Base-by-base conservation (phyloP, 2,113 vertebrate species). In the Dasyurus viverrinus region DNA sequence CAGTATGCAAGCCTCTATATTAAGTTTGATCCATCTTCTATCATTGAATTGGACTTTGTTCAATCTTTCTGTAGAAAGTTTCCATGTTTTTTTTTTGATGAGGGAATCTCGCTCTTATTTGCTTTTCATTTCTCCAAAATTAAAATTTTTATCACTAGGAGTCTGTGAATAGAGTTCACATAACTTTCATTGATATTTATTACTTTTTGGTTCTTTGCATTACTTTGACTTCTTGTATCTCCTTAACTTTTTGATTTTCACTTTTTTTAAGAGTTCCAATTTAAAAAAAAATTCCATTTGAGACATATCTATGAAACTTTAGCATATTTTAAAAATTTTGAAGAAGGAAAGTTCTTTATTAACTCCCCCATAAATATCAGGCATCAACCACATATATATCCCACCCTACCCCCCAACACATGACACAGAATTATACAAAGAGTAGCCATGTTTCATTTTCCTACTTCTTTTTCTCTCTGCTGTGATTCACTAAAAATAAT, bases 191-290 rank as follows among this genome's bases (percentile, higher is more conserved):
- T 84, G 19, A 42, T 8, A 84, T 84, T 42, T 42, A 84, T 84
- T 84, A 84, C 5, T 84, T 84, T 42, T 42, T 84, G 48, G 36
- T 76, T 42, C 19, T 84, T 42, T 42, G 36, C 3, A 54, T 54
- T 54, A 54, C 54, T 54, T 54, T 54, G 54, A 54, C 57, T 94
- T 3, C n/a, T 23, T 91, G 6, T 50, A 93, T 89, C 76, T 97
- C 89, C 91, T 91, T 95, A 95, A 90, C 50, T 52, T 52, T 52
- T 52, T 52, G 50, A 52, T 52, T 52, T 52, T 52, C 50, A 52
- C 9, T 52, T 52, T 52, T 52, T 52, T 52, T 50, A 50, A 48
- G 50, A 7, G 50, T 52, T 52, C 50, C 50, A 52, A 52, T 52
- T 52, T 52, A 11, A 11, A 8, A 48, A 48, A 48, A 52, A 52